phyloP scores from a whole-genome alignment of 2,113 vertebrate genomes.

The Vimba vimba region DNA sequence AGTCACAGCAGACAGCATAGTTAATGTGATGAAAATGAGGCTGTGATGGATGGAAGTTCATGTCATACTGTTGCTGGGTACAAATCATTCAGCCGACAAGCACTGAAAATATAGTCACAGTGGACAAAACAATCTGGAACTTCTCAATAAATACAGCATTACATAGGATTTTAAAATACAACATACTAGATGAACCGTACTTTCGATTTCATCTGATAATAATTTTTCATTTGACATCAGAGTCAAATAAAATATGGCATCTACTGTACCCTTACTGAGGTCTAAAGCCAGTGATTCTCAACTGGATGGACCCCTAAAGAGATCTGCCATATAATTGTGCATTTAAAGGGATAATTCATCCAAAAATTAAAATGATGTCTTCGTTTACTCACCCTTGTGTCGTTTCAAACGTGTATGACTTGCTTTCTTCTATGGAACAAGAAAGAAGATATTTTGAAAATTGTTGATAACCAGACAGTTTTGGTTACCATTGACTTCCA shows the following conservation, averaged over 20 bases:
- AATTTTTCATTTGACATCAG: neutral
- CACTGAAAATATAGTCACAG: neutral
- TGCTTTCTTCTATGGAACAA: neutral
- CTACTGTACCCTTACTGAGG: neutral
- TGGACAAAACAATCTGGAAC: neutral
- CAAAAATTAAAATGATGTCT: no score
- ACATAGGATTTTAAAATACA: neutral
- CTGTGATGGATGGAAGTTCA: constrained; percentile 20
- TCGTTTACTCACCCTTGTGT: no score
- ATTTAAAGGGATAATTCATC: no score
- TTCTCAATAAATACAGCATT: neutral
- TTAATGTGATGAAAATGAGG: constrained; percentile 11
- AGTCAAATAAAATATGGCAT: neutral
- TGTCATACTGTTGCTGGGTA: neutral
- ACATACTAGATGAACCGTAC: neutral
- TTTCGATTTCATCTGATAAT: neutral
- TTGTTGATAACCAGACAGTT: neutral
- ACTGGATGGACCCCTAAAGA: neutral
- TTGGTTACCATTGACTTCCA: neutral
- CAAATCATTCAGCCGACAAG: neutral
- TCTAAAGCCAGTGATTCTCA: neutral
- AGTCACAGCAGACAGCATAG: neutral
- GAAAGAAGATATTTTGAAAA: neutral
- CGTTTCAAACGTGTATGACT: no score
- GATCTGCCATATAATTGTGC: neutral